Evolutionary conservation across 2,888 invertebrate species (phyloP).

Genomic region (Bellardia pandia): DNA sequence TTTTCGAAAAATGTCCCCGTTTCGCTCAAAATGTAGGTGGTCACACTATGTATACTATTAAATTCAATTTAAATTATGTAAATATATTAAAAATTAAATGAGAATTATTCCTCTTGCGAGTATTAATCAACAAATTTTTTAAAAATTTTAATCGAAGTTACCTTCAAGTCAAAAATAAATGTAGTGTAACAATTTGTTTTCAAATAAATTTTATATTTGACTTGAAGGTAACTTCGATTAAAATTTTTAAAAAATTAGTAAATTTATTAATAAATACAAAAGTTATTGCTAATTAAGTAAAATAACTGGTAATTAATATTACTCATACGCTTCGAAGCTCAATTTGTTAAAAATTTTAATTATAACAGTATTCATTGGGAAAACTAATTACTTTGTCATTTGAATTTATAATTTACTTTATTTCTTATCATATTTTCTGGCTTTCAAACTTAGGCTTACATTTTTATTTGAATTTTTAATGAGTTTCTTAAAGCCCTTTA

Average conservation of each 20-base stretch:
- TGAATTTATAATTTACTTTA: neutral
- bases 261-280: neutral
- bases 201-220: no score
- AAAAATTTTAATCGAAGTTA: no score
- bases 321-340: neutral
- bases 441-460: neutral
- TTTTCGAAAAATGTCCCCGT: no score
- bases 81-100: no score
- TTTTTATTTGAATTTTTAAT: neutral
- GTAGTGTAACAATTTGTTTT: no score
- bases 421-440: neutral
- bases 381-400: neutral
- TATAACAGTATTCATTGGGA: neutral
- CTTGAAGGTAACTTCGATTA: no score
- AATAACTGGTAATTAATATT: constrained; percentile 20
- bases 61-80: neutral
- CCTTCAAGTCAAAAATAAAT: no score
- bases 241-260: no score
- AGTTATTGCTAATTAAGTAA: neutral
- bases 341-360: neutral
- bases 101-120: no score
- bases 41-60: no score
- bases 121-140: no score
- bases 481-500: neutral
- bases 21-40: no score